phyloP scores from a whole-genome alignment of 2,113 vertebrate species.

The Tamias sibiricus region DNA sequence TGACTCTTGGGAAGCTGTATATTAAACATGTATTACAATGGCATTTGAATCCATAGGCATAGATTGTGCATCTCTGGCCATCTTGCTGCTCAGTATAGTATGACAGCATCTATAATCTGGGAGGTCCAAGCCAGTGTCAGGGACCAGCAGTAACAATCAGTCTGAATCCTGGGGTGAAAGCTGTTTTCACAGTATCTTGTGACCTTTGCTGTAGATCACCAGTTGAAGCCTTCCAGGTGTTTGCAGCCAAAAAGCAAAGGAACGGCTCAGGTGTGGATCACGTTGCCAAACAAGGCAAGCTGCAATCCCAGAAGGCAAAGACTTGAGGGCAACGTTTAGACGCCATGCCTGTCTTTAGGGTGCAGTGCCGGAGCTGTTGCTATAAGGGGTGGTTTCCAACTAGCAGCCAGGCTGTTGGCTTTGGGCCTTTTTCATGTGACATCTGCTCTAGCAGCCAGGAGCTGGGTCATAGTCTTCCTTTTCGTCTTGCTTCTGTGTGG shows the following conservation, averaged over 20 bases:
- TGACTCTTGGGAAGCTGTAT: neutral
- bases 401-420: neutral
- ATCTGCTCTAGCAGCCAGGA: conserved; percentile 50
- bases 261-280: neutral
- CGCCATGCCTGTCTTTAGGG: neutral
- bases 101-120: neutral
- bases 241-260: neutral
- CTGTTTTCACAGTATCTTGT: neutral
- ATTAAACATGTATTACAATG: neutral
- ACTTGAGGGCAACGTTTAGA: neutral
- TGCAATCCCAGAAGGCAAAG: neutral
- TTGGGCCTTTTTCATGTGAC: neutral
- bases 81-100: neutral
- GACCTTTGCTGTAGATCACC: neutral
- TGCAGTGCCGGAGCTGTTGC: neutral
- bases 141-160: neutral
- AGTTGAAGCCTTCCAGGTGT: neutral
- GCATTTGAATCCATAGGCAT: neutral
- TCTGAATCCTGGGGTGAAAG: neutral
- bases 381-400: neutral
- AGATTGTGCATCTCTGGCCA: neutral
- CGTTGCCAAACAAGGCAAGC: neutral
- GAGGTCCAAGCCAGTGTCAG: neutral
- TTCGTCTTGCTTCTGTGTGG: neutral
- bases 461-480: neutral